A percentile compares a stretch with the other conserved stretches of the same genome.
Conservation (phyloP, 2,797 vertebrate genomes). For the Anas capensis region DNA sequence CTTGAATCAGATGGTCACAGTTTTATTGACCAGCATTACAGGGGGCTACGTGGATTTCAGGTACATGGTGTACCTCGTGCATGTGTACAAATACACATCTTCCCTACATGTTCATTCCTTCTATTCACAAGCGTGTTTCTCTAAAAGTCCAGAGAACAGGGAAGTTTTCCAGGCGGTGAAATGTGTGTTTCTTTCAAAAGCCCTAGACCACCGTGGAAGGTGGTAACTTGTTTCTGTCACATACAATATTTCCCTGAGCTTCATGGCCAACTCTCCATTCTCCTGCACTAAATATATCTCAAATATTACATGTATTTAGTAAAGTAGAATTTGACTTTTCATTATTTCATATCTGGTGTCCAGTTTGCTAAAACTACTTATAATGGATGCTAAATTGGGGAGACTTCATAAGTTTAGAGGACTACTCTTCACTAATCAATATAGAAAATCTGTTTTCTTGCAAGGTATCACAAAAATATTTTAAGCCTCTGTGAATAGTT, state of each 20-base stretch:
- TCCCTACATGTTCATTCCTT: background rate
- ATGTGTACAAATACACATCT: background rate
- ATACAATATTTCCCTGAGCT: background rate
- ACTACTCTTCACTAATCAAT: background rate
- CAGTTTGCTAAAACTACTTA: background rate
- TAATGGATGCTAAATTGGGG: background rate
- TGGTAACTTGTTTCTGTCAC: background rate
- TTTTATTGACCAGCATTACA: background rate
- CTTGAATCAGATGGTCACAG: background rate
- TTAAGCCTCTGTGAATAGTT: slow-evolving; percentile 46
- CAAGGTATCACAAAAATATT: slow-evolving; percentile 18
- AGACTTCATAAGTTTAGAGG: background rate
- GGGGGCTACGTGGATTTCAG: background rate
- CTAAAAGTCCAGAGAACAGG: background rate
- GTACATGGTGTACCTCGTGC: background rate
- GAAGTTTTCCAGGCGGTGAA: background rate
- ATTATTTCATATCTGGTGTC: background rate
- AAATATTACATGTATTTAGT: background rate
- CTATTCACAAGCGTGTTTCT: background rate
- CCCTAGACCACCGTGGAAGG: background rate
- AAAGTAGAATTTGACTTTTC: background rate
- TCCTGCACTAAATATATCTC: background rate
- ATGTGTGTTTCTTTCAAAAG: background rate
- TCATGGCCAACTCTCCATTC: background rate
- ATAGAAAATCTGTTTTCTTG: slow-evolving; percentile 14